phyloP scores from a whole-genome alignment of 1,140 invertebrate species.

The Dreissena polymorpha region DNA sequence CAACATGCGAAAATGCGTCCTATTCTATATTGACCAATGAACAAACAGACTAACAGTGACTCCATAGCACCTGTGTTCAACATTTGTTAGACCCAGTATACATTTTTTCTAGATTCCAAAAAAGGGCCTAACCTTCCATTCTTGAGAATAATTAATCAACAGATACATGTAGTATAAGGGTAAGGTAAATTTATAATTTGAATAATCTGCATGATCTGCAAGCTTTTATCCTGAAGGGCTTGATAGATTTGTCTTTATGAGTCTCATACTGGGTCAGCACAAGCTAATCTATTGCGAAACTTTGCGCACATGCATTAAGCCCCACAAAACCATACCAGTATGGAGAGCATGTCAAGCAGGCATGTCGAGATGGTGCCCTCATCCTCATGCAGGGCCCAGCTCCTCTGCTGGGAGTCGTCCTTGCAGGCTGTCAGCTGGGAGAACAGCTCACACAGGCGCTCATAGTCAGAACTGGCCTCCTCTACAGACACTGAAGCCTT shows the following conservation, averaged over 20 bases:
- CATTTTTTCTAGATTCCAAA: no score
- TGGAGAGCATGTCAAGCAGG: conserved; percentile 90
- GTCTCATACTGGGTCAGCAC: not conserved
- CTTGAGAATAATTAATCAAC: no score
- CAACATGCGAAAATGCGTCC: not conserved
- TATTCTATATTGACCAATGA: not conserved
- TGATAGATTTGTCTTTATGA: not conserved
- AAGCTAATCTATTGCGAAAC: not conserved
- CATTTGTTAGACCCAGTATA: no score
- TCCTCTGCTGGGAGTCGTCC: conserved; percentile 95
- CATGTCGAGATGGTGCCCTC: conserved; percentile 91
- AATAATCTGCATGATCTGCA: not conserved
- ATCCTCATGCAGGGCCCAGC: conserved; percentile 96
- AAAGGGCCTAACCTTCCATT: not conserved
- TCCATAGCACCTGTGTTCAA: no score
- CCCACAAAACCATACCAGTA: conserved; percentile 85
- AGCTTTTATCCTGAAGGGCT: not conserved
- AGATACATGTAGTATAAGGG: no score
- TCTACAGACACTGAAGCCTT: conserved; percentile 40
- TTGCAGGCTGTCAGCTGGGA: conserved; percentile 91
- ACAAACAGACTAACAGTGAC: no score
- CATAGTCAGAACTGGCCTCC: conserved; percentile 84
- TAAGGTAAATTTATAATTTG: no score
- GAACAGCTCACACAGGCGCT: conserved; percentile 89
- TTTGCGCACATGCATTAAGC: not conserved